Evolutionary conservation across 2,113 vertebrate genomes (phyloP).

Genomic region (Indri indri): DNA sequence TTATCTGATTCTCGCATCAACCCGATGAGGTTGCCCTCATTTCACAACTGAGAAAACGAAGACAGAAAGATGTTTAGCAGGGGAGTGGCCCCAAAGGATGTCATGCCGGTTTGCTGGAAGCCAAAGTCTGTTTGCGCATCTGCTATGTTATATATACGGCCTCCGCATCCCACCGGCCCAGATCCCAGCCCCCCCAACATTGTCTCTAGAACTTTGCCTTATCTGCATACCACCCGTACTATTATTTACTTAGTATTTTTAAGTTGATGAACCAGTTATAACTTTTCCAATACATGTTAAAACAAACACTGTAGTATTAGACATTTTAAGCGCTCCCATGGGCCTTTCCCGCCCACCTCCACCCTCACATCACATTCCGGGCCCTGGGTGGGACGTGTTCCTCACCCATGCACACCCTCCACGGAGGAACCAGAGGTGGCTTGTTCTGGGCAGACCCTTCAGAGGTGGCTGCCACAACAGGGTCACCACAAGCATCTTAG

Average conservation of each 20-base stretch:
- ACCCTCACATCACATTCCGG: rapidly evolving
- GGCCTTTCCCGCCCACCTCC: background rate
- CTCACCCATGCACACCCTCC: background rate
- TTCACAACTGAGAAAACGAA: background rate
- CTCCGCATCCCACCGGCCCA: rapidly evolving
- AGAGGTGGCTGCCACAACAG: background rate
- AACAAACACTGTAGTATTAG: background rate
- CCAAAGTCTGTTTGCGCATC: background rate
- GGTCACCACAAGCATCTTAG: background rate
- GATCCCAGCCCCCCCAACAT: rapidly evolving
- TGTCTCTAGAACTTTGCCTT: background rate
- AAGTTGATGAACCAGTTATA: background rate
- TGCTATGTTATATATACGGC: rapidly evolving
- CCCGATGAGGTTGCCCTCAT: too few species aligned
- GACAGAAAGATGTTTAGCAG: background rate
- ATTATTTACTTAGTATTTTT: background rate
- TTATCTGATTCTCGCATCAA: background rate
- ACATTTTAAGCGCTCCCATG: background rate
- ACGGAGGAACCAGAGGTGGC: background rate
- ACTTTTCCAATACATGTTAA: background rate
- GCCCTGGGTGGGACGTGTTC: background rate
- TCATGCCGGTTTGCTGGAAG: background rate
- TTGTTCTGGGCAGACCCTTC: background rate
- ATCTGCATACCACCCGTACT: background rate
- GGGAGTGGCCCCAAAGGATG: background rate